Evolutionary conservation across 2,797 vertebrate species (phyloP).

Genomic region (Siniperca obscura): DNA sequence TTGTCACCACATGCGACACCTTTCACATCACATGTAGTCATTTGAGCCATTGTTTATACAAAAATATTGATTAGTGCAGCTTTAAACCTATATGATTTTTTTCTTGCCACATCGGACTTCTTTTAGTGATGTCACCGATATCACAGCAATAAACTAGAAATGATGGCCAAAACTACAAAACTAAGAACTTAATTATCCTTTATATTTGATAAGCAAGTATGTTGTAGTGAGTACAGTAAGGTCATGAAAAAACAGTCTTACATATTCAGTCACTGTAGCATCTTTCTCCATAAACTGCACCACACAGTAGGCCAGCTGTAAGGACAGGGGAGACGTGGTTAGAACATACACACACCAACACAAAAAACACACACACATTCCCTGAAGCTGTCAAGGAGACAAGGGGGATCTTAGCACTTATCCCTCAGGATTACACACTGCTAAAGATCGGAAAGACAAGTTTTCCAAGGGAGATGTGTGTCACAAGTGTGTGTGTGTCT

Average conservation of each 20-base stretch:
- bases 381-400: constrained; percentile 66
- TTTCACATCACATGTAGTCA: not conserved
- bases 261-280: constrained; percentile 93
- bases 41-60: not conserved
- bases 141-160: not conserved
- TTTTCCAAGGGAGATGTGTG: constrained; percentile 67
- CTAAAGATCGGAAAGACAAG: constrained; percentile 73
- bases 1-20: not conserved
- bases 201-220: not conserved
- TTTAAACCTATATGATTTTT: not conserved
- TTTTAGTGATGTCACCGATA: not conserved
- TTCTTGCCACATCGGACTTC: not conserved
- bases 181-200: not conserved
- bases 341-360: constrained; percentile 30
- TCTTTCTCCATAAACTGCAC: constrained; percentile 97
- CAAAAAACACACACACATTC: constrained; percentile 24
- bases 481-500: not conserved
- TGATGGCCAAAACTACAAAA: not conserved
- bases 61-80: not conserved
- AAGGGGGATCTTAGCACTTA: constrained; percentile 66
- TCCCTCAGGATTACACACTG: constrained; percentile 73
- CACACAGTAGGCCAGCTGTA: constrained; percentile 94
- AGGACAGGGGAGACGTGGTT: constrained; percentile 50
- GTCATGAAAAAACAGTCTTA: constrained; percentile 78
- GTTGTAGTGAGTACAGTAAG: not conserved